Evolutionary conservation across 2,888 invertebrate genomes (phyloP).

Genomic region (Euproctis similis): DNA sequence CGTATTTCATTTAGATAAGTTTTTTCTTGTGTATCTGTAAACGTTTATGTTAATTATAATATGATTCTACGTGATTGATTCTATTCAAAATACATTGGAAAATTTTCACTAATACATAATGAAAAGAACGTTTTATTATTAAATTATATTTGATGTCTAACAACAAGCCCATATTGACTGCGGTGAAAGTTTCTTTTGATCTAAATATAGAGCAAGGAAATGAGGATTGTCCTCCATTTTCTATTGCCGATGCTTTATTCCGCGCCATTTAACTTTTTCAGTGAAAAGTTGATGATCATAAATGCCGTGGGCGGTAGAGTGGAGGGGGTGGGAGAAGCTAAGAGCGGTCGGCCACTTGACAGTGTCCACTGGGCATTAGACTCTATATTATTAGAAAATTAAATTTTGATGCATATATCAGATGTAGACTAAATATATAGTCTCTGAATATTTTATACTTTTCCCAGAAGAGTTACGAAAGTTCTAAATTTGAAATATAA

Average conservation of each 20-base stretch:
- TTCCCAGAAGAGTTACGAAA: no score
- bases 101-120: no score
- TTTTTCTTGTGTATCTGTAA: no score
- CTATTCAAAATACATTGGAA: no score
- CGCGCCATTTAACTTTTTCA: conserved; percentile 62
- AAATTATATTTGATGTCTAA: no score
- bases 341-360: conserved; percentile 14
- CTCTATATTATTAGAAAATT: conserved; percentile 26
- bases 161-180: no score
- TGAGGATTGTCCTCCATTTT: conserved; percentile 61
- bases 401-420: conserved; percentile 20
- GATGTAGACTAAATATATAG: conserved; percentile 7
- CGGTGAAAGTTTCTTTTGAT: conserved; percentile 25
- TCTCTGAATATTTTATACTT: no score
- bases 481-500: no score
- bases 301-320: conserved; percentile 27
- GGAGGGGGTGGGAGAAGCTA: conserved; percentile 4
- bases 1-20: no score
- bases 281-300: conserved; percentile 49
- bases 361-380: conserved; percentile 24
- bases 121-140: no score
- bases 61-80: no score
- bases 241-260: conserved; percentile 60
- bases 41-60: no score
- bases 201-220: conserved; percentile 50